These are phyloP conservation scores for Sinotaia quadrata DNA, from an alignment of 2,888 invertebrate genomes.

Conservation along the genomic window DNA sequence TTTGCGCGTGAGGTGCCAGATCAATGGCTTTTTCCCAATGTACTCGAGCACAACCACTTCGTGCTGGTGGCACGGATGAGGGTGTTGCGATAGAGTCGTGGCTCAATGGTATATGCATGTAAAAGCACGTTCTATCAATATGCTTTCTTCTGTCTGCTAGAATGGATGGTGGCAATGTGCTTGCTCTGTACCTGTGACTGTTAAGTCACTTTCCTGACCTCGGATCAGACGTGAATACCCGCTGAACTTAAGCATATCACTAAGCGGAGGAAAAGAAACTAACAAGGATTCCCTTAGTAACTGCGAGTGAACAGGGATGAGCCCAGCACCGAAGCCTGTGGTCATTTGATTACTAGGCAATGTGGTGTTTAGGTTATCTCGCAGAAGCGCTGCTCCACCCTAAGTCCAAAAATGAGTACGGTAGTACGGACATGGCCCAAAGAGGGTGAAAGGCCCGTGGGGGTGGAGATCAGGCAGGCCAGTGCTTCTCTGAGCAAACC, in stretches of 20 bases:
- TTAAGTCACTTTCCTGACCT: conserved; percentile 58
- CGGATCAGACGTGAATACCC: conserved; percentile 15
- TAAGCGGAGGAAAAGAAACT: conserved; percentile 16
- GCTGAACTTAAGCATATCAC: conserved; percentile 21
- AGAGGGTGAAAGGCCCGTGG: conserved; percentile 73
- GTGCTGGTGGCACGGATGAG: too few species aligned
- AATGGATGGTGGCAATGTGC: too few species aligned
- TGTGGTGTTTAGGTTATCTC: conserved; percentile 76
- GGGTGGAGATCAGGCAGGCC: too few species aligned
- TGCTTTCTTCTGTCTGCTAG: too few species aligned
- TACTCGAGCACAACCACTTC: too few species aligned
- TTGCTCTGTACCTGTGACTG: background rate
- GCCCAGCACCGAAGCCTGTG: conserved; percentile 77
- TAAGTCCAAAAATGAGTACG: too few species aligned
- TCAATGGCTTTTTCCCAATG: too few species aligned
- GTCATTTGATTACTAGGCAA: conserved; percentile 75
- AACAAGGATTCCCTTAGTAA: conserved; percentile 76
- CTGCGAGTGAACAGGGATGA: conserved; percentile 79
- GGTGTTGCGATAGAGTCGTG: too few species aligned
- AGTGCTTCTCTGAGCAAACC: too few species aligned
- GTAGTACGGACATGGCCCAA: conserved; percentile 66
- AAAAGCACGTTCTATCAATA: too few species aligned
- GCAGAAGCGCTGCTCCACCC: conserved; percentile 41
- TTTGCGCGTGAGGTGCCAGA: background rate
- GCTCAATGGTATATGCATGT: too few species aligned